Base-by-base conservation (phyloP, 2,888 invertebrate species). In the Lissonota sp. region DNA sequence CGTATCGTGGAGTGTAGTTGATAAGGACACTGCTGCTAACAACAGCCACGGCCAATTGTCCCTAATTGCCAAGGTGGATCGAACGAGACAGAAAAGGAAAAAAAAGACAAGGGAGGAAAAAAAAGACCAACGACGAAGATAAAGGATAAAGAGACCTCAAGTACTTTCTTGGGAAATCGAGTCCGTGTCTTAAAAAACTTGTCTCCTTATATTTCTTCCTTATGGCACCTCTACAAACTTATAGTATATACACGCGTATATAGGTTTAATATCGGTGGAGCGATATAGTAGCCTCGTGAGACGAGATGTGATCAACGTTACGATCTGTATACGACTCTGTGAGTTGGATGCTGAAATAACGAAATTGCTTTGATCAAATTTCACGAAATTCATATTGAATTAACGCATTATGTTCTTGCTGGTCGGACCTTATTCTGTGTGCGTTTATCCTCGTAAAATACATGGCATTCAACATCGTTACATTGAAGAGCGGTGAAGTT, bases 11-110 rank as follows among this genome's bases (percentile, higher is more conserved):
- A 14, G 7, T 53, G 39, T 49, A 55, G 58, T 60, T 58, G 74
- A 12, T 72, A 72, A 63, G 49, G 58, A 51, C 42, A 42, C 16
- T 39, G 40, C 53, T 12, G 57, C 10, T 72, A 49, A 37, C 63
- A 58, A 60, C 10, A 39, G 57, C 64, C 51, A 26, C 66, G 62
- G 49, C 67, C 80, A 80, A 80, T 80, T 67, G 80, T 80, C 49
- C 76, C 66, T 72, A 80, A 80, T 80, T 80, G 76, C 42, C 53
- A 55, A 49, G 53, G 62, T 16, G 46, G 40, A 62, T 12, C 10
- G 51, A 51, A 51, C 42, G 6, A 62, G 1, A 40, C 40, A 8
- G 62, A 44, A 16, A 12, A 14, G 26, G 51, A 37, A 55, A 55
- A 46, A 55, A 6, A 39, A 40, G 26, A n/a, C 4, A 14, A 53